Evolutionary conservation across 1,140 invertebrate genomes (phyloP).

Genomic region (Drosophila tsacasi): DNA sequence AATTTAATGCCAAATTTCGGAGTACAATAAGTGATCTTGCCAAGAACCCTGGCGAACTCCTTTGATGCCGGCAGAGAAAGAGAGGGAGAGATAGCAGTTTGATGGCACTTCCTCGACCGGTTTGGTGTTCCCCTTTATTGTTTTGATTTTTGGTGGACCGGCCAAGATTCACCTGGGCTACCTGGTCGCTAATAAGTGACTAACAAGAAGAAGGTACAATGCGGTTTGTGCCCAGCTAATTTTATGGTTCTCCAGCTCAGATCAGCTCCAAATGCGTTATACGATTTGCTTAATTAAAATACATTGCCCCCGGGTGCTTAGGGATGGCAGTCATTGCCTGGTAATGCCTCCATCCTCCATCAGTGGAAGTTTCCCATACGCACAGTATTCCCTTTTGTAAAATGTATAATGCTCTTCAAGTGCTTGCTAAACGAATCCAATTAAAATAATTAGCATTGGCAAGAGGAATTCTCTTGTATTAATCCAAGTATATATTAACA

Average conservation of each 20-base stretch:
- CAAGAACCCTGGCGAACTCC: conserved; percentile 10
- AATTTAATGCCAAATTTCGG: conserved; percentile 26
- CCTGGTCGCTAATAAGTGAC: conserved; percentile 45
- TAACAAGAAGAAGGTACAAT: conserved; percentile 35
- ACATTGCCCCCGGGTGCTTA: conserved; percentile 16
- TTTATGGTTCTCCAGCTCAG: conserved; percentile 6
- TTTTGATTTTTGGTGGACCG: not conserved
- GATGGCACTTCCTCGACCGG: conserved; percentile 24
- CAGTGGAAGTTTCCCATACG: conserved; percentile 8
- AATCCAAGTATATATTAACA: not conserved
- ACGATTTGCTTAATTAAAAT: conserved; percentile 25
- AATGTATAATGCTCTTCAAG: not conserved
- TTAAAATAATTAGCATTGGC: not conserved
- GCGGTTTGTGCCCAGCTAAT: conserved; percentile 23
- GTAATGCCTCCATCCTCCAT: not conserved
- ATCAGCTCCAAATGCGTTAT: not conserved
- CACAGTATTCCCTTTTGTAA: not conserved
- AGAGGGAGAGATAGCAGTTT: not conserved
- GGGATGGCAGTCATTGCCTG: not conserved
- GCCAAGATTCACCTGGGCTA: conserved; percentile 10
- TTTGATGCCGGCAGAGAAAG: not conserved
- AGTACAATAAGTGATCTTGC: conserved; percentile 9
- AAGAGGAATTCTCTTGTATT: not conserved
- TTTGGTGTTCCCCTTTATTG: conserved; percentile 27
- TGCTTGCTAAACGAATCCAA: not conserved